A percentile compares a stretch with the other conserved stretches of the same genome.
Evolutionary conservation across 2,113 vertebrate genomes (phyloP).

Genomic region (Corythornis cristatus): DNA sequence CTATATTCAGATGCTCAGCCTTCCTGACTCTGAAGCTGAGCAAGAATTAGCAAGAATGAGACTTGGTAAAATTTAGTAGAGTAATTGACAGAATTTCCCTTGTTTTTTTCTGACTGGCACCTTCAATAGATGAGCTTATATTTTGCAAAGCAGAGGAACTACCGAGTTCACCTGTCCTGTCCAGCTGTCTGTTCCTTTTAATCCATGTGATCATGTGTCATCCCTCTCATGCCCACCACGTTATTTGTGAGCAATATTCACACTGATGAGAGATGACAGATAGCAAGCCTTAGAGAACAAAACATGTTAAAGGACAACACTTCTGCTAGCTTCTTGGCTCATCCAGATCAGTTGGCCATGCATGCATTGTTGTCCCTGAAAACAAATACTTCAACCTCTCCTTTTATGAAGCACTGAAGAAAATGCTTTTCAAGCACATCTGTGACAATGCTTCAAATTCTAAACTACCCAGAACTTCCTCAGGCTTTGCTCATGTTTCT

Average conservation of each 20-base stretch:
- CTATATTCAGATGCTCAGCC: background rate
- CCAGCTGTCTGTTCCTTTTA: background rate
- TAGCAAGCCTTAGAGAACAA: background rate
- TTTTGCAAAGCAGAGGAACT: background rate
- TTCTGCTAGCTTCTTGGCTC: background rate
- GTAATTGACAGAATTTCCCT: background rate
- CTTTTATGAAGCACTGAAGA: background rate
- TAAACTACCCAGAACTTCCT: background rate
- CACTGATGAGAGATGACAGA: background rate
- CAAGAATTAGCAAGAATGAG: background rate
- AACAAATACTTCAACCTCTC: background rate
- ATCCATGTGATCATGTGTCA: rapidly evolving
- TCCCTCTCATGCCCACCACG: background rate
- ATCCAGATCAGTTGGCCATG: background rate
- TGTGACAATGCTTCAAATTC: background rate
- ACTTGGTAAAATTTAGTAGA: background rate
- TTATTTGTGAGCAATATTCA: background rate
- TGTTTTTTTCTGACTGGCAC: background rate
- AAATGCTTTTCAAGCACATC: background rate
- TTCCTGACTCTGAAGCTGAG: background rate
- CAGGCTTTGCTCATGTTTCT: background rate
- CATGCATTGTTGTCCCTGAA: rapidly evolving
- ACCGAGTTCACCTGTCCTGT: background rate
- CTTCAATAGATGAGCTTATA: background rate
- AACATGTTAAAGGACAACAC: background rate